Percentiles rank a stretch among this genome's conserved stretches.
These are phyloP conservation scores for Lordiphosa andalusiaca DNA, from an alignment of 2,888 invertebrate species.

Conservation along the genomic window DNA sequence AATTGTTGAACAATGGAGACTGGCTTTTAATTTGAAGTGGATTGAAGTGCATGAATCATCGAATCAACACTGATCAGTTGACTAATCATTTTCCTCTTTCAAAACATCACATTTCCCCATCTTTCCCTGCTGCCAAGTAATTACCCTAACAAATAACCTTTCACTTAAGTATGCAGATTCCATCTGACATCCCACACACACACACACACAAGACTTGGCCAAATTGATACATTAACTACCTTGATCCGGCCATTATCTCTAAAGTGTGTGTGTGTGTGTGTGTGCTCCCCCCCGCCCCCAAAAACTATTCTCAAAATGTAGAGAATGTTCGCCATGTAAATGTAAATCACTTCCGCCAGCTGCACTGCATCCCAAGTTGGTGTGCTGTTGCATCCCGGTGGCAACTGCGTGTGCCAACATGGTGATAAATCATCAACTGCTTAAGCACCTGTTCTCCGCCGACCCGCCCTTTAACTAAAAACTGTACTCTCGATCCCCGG, in stretches of 20 bases:
- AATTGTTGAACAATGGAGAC: no score
- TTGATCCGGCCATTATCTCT: constrained; percentile 72
- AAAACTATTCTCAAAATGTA: constrained; percentile 70
- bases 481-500: background rate
- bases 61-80: background rate
- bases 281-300: constrained; percentile 28
- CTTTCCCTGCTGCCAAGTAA: constrained; percentile 22
- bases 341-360: constrained; percentile 68
- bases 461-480: constrained; percentile 11
- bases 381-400: constrained; percentile 23
- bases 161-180: constrained; percentile 32
- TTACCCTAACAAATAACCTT: constrained; percentile 39
- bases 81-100: background rate
- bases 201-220: constrained; percentile 24
- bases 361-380: constrained; percentile 23
- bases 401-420: constrained; percentile 48
- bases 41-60: no score
- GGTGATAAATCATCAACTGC: constrained; percentile 71
- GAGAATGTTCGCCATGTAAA: constrained; percentile 65
- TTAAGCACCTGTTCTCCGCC: constrained; percentile 51
- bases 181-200: constrained; percentile 11
- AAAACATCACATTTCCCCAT: background rate
- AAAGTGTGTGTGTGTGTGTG: constrained; percentile 24
- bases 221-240: constrained; percentile 73
- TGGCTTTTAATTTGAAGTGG: no score